These are phyloP conservation scores for Drosophila cardini DNA, from an alignment of 1,140 invertebrate species.

Conservation along the genomic window DNA sequence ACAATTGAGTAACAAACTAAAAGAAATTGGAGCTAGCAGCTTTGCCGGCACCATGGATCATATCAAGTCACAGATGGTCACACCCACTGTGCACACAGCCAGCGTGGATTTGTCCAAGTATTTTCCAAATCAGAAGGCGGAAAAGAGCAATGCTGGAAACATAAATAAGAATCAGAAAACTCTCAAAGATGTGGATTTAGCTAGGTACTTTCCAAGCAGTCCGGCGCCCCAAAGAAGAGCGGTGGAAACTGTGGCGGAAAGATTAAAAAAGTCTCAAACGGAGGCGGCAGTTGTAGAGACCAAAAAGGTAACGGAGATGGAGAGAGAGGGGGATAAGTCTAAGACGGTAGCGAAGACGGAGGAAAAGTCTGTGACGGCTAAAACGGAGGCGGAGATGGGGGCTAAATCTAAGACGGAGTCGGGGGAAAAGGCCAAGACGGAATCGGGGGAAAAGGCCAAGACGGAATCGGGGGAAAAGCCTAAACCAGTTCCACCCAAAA, in stretches of 20 bases:
- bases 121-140: constrained; percentile 80
- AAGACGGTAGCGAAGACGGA: constrained; percentile 3
- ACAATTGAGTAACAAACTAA: constrained; percentile 64
- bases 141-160: constrained; percentile 60
- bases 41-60: constrained; percentile 82
- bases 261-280: constrained; percentile 74
- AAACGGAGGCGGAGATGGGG: constrained; percentile 58
- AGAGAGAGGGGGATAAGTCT: neutral
- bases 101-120: constrained; percentile 81
- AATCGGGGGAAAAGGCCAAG: neutral
- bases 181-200: constrained; percentile 79
- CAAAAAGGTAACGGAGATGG: constrained; percentile 7
- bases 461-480: constrained; percentile 16
- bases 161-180: constrained; percentile 82
- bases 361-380: constrained; percentile 41
- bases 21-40: constrained; percentile 77
- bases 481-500: constrained; percentile 60
- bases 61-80: constrained; percentile 74
- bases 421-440: neutral
- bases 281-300: constrained; percentile 49
- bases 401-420: neutral
- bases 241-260: constrained; percentile 71
- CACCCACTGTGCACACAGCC: constrained; percentile 69
- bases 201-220: constrained; percentile 81
- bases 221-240: constrained; percentile 74